phyloP scores from a whole-genome alignment of 1,140 invertebrate species.

The Cardiocondyla obscurior region DNA sequence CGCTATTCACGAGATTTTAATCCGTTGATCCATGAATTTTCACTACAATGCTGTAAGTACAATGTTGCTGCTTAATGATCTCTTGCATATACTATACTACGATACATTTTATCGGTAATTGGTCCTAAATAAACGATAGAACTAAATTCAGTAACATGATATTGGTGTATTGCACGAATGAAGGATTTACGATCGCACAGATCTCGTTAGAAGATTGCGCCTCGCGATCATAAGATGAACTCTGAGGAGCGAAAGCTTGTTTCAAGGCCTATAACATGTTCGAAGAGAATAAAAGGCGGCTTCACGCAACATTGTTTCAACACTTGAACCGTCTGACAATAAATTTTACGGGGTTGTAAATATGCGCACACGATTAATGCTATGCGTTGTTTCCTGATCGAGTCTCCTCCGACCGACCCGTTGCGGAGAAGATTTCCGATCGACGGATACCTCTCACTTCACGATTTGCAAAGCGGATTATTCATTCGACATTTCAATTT shows the following conservation, averaged over 20 bases:
- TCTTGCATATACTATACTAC: slow-evolving; percentile 67
- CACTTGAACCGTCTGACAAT: slow-evolving; percentile 31
- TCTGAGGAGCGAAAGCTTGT: neutral
- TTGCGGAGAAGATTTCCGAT: slow-evolving; percentile 34
- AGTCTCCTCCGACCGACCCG: neutral
- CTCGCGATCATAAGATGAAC: neutral
- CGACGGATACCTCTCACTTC: neutral
- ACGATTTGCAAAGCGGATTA: neutral
- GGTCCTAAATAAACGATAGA: slow-evolving; percentile 75
- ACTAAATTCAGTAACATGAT: slow-evolving; percentile 61
- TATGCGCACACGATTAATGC: slow-evolving; percentile 6
- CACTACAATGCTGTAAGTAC: slow-evolving; percentile 69
- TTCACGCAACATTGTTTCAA: slow-evolving; percentile 46
- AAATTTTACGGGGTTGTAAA: slow-evolving; percentile 20
- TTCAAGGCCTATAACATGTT: slow-evolving; percentile 6
- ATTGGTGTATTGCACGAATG: neutral
- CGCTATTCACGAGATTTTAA: slow-evolving; percentile 41
- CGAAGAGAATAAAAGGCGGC: neutral
- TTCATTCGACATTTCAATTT: no score
- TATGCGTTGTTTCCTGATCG: slow-evolving; percentile 22
- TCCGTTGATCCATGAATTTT: slow-evolving; percentile 43
- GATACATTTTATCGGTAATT: slow-evolving; percentile 69
- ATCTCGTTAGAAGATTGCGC: neutral
- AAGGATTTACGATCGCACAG: neutral
- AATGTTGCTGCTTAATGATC: slow-evolving; percentile 71